Base-by-base conservation (phyloP, 2,113 vertebrate genomes). In the Ursus arctos region DNA sequence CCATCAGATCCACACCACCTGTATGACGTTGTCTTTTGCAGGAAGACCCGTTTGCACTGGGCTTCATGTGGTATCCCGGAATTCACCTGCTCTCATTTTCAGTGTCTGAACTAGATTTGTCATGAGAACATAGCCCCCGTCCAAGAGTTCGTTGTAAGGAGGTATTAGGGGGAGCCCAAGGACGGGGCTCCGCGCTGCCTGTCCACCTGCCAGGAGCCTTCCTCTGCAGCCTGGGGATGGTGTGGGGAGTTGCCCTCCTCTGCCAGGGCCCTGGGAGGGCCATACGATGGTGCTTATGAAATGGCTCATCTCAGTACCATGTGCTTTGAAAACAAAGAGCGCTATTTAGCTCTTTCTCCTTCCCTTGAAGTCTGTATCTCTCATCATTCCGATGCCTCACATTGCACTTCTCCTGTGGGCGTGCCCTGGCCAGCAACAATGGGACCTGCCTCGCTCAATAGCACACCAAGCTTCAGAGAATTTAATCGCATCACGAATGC, bases 301-400 rank as follows among this genome's bases (percentile, higher is more conserved):
- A 36, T 43, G 76, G 95, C 84, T 61, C 81, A 79, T 87, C 69
- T 85, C 55, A 31, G 84, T 61, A 77, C 89, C 86, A 55, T 74
- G 95, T 28, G 53, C 92, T 85, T 43, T 88, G 92, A 61, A 95
- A 88, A 98, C 97, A 98, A 98, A 98, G 95, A 79, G 16, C 21
- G 31, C 92, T 26, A 82, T 97, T 98, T 86, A 91, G 96, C 49
- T 67, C 67, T 43, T 47, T 92, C 90, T 96, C n/a, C 69, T 96
- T 83, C 91, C 91, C 94, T 97, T 96, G n/a, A 90, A 97, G 88
- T 91, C 95, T 84, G n/a, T 69, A 94, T 98, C 93, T 96, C 24
- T 92, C 92, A 95, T 93, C 97, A 0, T 59, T 4, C 2, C 65
- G 94, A 92, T 98, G 98, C 97, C 81, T 98, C 97, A 98, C 85